Conservation (phyloP, 2,797 vertebrate genomes). For the Botia kubotai region DNA sequence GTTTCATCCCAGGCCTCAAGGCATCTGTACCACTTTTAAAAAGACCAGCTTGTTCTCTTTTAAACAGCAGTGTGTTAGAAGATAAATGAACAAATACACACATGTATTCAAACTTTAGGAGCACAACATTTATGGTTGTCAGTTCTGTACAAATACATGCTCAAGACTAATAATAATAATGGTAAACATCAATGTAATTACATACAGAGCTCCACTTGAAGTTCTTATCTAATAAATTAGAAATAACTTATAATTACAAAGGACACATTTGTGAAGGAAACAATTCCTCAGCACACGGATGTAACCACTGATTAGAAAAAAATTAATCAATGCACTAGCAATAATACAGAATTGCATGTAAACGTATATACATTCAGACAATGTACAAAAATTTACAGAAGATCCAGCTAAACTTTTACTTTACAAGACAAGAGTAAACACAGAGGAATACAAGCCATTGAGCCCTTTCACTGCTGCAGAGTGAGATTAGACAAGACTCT, state of each 20-base stretch:
- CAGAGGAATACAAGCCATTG: slow-evolving; percentile 35
- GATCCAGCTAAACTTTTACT: slow-evolving; percentile 39
- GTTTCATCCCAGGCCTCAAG: slow-evolving; percentile 15
- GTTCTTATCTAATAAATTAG: slow-evolving; percentile 54
- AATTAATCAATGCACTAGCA: slow-evolving; percentile 66
- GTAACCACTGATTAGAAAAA: slow-evolving; percentile 45
- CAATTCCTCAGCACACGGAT: slow-evolving; percentile 60
- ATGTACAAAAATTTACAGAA: slow-evolving; percentile 58
- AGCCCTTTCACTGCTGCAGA: slow-evolving; percentile 43
- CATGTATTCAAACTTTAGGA: slow-evolving; percentile 62
- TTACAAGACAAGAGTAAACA: slow-evolving; percentile 51
- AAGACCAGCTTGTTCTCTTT: background rate
- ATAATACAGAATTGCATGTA: slow-evolving; percentile 74
- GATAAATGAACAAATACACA: slow-evolving; percentile 8
- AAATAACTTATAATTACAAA: slow-evolving; percentile 63
- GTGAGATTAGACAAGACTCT: slow-evolving; percentile 28
- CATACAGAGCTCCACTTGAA: slow-evolving; percentile 52
- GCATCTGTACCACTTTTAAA: background rate
- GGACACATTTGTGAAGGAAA: slow-evolving; percentile 41
- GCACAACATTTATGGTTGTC: slow-evolving; percentile 80
- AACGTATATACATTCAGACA: slow-evolving; percentile 61
- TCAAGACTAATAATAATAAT: slow-evolving; percentile 53
- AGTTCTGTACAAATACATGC: slow-evolving; percentile 81
- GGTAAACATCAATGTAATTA: slow-evolving; percentile 38
- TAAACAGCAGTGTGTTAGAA: background rate